phyloP scores from a whole-genome alignment of 1,140 invertebrate species.

The Aphidius ervi region DNA sequence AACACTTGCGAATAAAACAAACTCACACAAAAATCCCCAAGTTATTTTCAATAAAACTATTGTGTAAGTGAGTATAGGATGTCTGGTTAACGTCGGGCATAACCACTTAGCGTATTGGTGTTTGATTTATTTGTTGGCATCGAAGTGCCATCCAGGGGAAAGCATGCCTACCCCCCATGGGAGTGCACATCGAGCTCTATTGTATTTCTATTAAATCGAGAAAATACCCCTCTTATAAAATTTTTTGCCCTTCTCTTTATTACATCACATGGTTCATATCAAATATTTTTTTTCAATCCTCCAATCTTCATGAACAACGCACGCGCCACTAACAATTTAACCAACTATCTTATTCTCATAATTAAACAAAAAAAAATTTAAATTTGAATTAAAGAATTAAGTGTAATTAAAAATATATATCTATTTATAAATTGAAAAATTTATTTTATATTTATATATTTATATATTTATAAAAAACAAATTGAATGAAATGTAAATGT shows the following conservation, averaged over 20 bases:
- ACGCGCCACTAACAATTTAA: no score
- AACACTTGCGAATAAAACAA: not conserved
- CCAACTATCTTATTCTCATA: no score
- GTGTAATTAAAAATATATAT: no score
- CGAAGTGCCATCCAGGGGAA: slow-evolving; percentile 44
- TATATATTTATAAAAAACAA: no score
- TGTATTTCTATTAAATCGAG: slow-evolving; percentile 49
- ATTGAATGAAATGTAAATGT: no score
- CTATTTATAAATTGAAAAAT: no score
- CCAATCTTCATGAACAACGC: no score
- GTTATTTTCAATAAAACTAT: not conserved
- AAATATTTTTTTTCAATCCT: slow-evolving; percentile 24
- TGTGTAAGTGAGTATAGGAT: not conserved
- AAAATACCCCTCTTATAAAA: slow-evolving; percentile 23
- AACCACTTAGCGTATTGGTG: slow-evolving; percentile 53
- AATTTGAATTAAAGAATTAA: no score
- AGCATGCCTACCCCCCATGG: slow-evolving; percentile 14
- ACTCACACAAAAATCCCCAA: not conserved
- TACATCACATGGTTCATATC: slow-evolving; percentile 21
- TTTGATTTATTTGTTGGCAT: slow-evolving; percentile 49
- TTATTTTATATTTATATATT: no score
- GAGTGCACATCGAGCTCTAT: slow-evolving; percentile 29
- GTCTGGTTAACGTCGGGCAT: slow-evolving; percentile 49
- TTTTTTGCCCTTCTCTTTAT: slow-evolving; percentile 17
- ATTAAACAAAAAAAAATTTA: no score